Evolutionary conservation across 2,113 vertebrate species (phyloP), one percentile per base, ranked within the genome.

Genomic region (Cavia aperea): DNA sequence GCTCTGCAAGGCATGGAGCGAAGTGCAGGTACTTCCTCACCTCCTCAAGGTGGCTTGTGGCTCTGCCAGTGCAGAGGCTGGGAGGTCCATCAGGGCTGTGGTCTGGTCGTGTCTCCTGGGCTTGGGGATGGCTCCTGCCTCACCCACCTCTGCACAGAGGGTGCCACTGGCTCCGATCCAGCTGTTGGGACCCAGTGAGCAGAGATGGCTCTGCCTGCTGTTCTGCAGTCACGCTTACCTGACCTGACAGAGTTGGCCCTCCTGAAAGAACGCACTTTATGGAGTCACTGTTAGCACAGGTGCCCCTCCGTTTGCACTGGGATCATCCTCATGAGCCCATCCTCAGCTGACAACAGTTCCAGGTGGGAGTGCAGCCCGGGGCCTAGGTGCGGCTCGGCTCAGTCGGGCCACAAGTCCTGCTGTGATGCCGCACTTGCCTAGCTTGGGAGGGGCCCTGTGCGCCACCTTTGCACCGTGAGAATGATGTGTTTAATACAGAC

Each of bases 1-100:
- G 7, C n/a, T 81, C 24, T 2, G 1, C 43, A 79, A 21, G 15
- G 13, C 29, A 11, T 0, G 0, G 16, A 62, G 1, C 2, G 63
- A 86, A 70, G 75, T 6, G 7, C 4, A 75, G 70, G 29, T 39
- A 46, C 43, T 29, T 46, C 43, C 72, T 75, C 21, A 1, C 24
- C 43, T 75, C 29, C 62, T 14, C 7, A 7, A 77, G 75, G 31
- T 15, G 29, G 75, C 46, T 29, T 78, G 43, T 1, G 15, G 46
- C 26, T 31, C 26, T 49, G 46, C 29, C 29, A 6, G 3, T 49
- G 46, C 14, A 8, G 73, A 49, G 73, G 46, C 46, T 3, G 29
- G 26, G 31, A 31, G 29, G 24, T 46, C 75, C 29, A 9, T 2
- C 12, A 7, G 29, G 75, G 15, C 75, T 15, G 3, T 51, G 75